These are phyloP conservation scores for Acrobasis consociella DNA, from an alignment of 2,888 invertebrate species.

Conservation along the genomic window DNA sequence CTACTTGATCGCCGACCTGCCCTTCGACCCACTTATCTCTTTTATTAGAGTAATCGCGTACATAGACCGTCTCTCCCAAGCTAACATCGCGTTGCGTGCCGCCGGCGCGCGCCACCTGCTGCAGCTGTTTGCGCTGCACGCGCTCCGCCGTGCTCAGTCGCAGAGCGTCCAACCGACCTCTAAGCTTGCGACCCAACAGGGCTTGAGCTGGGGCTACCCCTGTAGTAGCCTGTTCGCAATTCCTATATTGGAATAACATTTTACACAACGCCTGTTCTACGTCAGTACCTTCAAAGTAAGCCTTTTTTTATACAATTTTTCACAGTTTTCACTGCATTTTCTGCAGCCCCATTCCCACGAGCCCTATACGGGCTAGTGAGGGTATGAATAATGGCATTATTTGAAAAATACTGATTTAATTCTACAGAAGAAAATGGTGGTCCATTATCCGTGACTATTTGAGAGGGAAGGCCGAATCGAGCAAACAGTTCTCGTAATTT, in stretches of 20 bases:
- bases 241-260: slow-evolving; percentile 31
- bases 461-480: slow-evolving; percentile 35
- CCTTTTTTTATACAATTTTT: slow-evolving; percentile 32
- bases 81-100: not conserved
- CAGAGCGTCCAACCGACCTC: slow-evolving; percentile 33
- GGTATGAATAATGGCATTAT: slow-evolving; percentile 30
- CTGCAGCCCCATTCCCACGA: slow-evolving; percentile 33
- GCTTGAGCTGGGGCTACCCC: slow-evolving; percentile 31
- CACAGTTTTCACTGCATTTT: slow-evolving; percentile 30
- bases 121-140: slow-evolving; percentile 5
- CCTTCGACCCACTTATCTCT: not conserved
- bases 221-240: slow-evolving; percentile 31
- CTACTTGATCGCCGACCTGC: not conserved
- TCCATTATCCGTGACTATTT: slow-evolving; percentile 37
- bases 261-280: slow-evolving; percentile 23
- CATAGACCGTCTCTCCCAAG: not conserved
- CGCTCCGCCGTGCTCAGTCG: slow-evolving; percentile 23
- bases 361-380: slow-evolving; percentile 31
- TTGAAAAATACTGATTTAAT: slow-evolving; percentile 29
- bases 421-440: slow-evolving; percentile 36
- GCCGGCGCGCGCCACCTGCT: not conserved
- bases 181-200: slow-evolving; percentile 32
- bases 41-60: not conserved
- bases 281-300: slow-evolving; percentile 14
- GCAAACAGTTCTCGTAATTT: not conserved